phyloP scores from a whole-genome alignment of 2,113 vertebrate genomes.

The Gallinago paraguaiae region DNA sequence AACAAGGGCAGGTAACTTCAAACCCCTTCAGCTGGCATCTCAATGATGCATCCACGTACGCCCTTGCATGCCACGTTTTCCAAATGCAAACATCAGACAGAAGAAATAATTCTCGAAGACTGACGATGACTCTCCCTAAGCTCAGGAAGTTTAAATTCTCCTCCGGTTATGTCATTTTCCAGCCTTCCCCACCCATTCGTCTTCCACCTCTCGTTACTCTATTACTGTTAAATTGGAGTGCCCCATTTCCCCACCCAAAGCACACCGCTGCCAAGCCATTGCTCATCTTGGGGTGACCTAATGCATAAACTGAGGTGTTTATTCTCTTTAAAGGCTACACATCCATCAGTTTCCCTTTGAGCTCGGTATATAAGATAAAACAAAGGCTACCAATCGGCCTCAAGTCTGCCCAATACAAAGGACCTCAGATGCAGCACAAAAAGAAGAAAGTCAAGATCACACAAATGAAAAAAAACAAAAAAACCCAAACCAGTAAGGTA shows the following conservation, averaged over 20 bases:
- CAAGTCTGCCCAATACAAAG: neutral
- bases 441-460: neutral
- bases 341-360: neutral
- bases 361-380: neutral
- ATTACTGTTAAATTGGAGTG: neutral
- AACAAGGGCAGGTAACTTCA: neutral
- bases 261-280: neutral
- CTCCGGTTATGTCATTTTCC: neutral
- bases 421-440: neutral
- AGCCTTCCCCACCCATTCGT: slow-evolving; percentile 1
- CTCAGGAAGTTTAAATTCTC: neutral
- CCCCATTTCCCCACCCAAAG: neutral
- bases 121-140: neutral
- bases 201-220: neutral
- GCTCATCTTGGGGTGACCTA: slow-evolving; percentile 34
- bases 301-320: neutral
- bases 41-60: neutral
- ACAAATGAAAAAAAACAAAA: neutral
- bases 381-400: neutral
- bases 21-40: neutral
- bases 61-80: neutral
- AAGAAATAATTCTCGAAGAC: neutral
- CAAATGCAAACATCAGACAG: neutral
- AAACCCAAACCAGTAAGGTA: neutral
- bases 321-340: neutral